A percentile compares a stretch with the other conserved stretches of the same genome.
Conservation (phyloP, 2,113 vertebrate species). For the Sorex fumeus region DNA sequence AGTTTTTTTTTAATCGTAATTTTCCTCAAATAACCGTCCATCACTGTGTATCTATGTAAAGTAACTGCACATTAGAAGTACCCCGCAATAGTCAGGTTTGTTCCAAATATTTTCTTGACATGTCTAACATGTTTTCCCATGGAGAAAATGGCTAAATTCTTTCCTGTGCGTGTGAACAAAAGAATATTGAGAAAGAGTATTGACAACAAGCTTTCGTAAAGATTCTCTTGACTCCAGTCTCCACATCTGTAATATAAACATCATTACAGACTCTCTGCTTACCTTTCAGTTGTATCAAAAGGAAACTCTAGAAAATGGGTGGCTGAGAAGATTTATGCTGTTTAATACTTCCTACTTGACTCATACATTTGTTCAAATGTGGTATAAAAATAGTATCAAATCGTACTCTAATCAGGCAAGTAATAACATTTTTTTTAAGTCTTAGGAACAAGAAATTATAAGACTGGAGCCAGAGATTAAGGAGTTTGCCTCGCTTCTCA, state of each 20-base stretch:
- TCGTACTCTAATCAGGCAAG: neutral
- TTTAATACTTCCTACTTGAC: no score
- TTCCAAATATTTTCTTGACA: constrained; percentile 36
- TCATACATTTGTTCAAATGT: neutral
- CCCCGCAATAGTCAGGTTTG: neutral
- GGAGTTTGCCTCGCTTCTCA: no score
- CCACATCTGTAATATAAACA: neutral
- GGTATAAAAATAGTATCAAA: constrained; percentile 19
- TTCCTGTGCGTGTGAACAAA: neutral
- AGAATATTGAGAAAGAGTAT: neutral
- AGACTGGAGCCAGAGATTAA: no score
- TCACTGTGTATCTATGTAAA: neutral
- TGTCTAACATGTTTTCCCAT: constrained; percentile 37
- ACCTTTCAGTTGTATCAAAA: neutral
- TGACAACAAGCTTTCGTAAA: neutral
- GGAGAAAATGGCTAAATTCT: constrained; percentile 15
- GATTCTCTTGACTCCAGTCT: neutral
- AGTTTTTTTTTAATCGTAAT: neutral
- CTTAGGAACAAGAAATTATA: constrained; percentile 19
- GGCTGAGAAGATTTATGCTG: neutral
- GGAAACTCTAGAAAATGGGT: constrained; percentile 20
- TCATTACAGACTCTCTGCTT: neutral
- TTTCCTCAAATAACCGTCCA: neutral
- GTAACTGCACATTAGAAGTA: neutral
- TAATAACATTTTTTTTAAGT: neutral